Percentiles rank a stretch among this genome's conserved stretches.
phyloP scores from a whole-genome alignment of 2,113 vertebrate genomes.

The Ivindomyrus marchei region DNA sequence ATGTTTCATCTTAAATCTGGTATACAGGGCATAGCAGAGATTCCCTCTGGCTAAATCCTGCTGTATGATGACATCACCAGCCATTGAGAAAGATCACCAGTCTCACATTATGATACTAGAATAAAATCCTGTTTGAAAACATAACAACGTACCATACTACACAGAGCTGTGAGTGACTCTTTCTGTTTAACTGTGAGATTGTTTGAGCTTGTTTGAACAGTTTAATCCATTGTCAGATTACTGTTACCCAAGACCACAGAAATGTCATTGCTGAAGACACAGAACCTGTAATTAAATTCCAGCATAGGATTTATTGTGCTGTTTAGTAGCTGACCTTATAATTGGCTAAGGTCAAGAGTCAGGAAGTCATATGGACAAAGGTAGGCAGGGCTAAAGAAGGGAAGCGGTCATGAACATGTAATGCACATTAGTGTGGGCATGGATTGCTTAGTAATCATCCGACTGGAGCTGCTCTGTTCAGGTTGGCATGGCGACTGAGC shows the following conservation, averaged over 20 bases:
- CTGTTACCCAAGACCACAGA: neutral
- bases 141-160: neutral
- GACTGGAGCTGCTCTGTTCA: neutral
- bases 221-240: neutral
- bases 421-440: neutral
- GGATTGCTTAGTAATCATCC: neutral
- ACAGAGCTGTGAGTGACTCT: neutral
- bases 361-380: neutral
- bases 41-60: neutral
- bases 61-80: neutral
- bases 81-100: slow-evolving; percentile 20
- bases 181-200: neutral
- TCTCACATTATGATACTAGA: neutral
- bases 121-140: neutral
- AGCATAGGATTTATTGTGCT: slow-evolving; percentile 21
- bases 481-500: slow-evolving; percentile 18
- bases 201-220: neutral
- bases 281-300: slow-evolving; percentile 18
- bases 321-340: slow-evolving; percentile 20
- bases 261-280: neutral
- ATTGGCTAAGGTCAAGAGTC: slow-evolving; percentile 20
- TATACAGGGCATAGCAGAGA: neutral
- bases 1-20: neutral
- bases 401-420: neutral
- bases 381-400: neutral